Evolutionary conservation across 2,888 invertebrate species (phyloP).

Genomic region (Amiota minor): DNA sequence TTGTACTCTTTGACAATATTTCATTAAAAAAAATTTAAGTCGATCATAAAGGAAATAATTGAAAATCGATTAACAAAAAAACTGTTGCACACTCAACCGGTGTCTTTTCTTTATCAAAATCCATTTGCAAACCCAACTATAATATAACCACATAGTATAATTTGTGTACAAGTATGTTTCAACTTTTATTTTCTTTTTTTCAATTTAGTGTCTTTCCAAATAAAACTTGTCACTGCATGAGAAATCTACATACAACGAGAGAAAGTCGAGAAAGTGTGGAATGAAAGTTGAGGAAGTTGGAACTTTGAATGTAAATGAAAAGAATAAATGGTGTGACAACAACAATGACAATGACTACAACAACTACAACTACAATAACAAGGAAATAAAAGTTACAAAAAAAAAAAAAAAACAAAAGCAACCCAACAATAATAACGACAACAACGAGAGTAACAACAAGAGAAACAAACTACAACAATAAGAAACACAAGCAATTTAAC

Average conservation of each 20-base stretch:
- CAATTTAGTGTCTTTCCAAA: slow-evolving; percentile 59
- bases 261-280: no score
- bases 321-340: slow-evolving; percentile 20
- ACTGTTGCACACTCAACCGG: neutral
- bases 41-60: neutral
- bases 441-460: slow-evolving; percentile 1
- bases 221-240: slow-evolving; percentile 40
- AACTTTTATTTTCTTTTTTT: slow-evolving; percentile 32
- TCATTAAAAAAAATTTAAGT: no score
- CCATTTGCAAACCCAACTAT: no score
- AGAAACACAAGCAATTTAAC: slow-evolving; percentile 26
- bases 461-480: slow-evolving; percentile 14
- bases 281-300: neutral
- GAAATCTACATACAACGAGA: neutral
- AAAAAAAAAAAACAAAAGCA: neutral
- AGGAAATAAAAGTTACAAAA: neutral
- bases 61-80: neutral
- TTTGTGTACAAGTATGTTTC: slow-evolving; percentile 29
- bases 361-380: slow-evolving; percentile 9
- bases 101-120: no score
- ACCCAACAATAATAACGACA: neutral
- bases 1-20: no score
- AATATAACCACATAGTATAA: no score
- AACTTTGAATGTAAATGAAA: neutral
- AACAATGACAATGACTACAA: slow-evolving; percentile 16